These are phyloP conservation scores for Gymnopithys bicolor DNA, from an alignment of 2,797 vertebrate species.

Conservation along the genomic window DNA sequence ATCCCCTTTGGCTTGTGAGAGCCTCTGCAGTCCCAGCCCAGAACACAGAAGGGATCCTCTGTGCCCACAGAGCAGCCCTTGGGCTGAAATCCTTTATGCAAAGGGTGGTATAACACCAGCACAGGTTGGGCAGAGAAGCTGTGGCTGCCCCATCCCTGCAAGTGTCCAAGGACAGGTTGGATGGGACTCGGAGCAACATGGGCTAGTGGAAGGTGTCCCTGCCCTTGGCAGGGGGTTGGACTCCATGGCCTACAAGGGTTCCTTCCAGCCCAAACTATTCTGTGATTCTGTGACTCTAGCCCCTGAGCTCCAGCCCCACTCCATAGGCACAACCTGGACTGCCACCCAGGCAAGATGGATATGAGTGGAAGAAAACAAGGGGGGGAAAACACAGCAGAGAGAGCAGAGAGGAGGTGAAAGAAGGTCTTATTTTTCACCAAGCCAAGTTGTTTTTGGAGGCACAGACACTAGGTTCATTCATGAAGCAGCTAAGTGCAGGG, in stretches of 20 bases:
- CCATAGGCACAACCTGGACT: neutral
- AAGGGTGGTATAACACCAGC: neutral
- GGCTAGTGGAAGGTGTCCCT: neutral
- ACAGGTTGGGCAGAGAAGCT: neutral
- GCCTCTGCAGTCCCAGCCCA: neutral
- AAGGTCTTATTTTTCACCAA: slow-evolving; percentile 1
- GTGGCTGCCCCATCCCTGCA: neutral
- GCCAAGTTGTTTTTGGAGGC: slow-evolving; percentile 1
- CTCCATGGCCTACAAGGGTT: neutral
- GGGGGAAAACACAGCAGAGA: neutral
- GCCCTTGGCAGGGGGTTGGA: neutral
- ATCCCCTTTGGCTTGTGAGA: neutral
- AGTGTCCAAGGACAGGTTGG: rapidly evolving
- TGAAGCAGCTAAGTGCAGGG: neutral
- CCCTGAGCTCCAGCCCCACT: rapidly evolving
- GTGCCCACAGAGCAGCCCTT: neutral
- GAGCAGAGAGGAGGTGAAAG: neutral
- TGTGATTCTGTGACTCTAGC: neutral
- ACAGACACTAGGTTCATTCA: slow-evolving; percentile 38
- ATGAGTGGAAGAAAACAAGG: neutral
- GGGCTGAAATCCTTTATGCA: rapidly evolving
- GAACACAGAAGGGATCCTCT: neutral
- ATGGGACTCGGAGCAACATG: rapidly evolving
- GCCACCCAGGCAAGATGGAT: neutral
- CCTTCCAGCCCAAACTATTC: neutral